A percentile compares a stretch with the other conserved stretches of the same genome.
Evolutionary conservation across 2,797 vertebrate genomes (phyloP).

Genomic region (Antrozous pallidus): DNA sequence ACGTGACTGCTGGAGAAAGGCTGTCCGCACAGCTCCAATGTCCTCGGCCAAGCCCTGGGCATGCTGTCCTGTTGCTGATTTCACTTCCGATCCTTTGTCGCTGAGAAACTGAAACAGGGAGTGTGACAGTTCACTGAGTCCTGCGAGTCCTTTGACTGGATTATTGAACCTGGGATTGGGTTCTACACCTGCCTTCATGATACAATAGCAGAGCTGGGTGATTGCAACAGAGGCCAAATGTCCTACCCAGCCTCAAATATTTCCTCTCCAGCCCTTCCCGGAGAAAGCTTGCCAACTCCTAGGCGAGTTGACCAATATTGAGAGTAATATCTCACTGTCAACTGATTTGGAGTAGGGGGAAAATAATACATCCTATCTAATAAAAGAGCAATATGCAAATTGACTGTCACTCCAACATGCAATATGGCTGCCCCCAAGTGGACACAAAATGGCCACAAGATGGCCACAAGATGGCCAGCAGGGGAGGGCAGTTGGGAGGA

Average conservation of each 20-base stretch:
- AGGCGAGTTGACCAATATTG: neutral
- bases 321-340: neutral
- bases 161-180: neutral
- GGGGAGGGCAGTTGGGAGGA: too few relatives aligned
- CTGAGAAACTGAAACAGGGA: neutral
- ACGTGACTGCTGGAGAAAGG: neutral
- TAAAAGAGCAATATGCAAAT: too few relatives aligned
- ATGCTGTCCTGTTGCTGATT: neutral
- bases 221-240: neutral
- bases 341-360: slow-evolving; percentile 5
- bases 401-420: too few relatives aligned
- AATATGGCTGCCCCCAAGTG: too few relatives aligned
- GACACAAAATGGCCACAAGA: too few relatives aligned
- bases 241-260: neutral
- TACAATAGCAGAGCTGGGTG: neutral
- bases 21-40: neutral
- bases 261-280: neutral
- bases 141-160: neutral
- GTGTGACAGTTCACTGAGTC: neutral
- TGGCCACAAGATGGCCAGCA: too few relatives aligned
- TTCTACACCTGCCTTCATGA: neutral
- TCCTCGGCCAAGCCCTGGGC: neutral
- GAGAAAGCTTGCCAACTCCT: neutral
- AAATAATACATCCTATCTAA: too few relatives aligned
- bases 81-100: neutral